Base-by-base conservation (phyloP, 2,888 invertebrate genomes). In the Spisula subtruncata region DNA sequence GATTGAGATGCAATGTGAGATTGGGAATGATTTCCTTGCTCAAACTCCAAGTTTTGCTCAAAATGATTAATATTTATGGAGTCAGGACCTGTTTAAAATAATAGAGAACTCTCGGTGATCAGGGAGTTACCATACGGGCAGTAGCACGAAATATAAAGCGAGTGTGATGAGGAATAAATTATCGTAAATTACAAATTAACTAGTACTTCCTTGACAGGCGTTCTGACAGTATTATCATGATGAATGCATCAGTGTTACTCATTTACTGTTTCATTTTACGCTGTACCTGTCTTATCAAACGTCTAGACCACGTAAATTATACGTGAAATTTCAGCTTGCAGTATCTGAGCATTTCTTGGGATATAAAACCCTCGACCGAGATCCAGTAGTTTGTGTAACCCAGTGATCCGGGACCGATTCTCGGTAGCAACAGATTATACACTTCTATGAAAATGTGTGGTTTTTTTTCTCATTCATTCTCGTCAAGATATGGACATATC, bases 171-270 rank as follows among this genome's bases (percentile, higher is more conserved):
- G 32, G 35, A 35, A 75, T 75, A 32, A 35, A 75, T 35, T 75
- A 75, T 75, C 16, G 18, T 75, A 75, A 75, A 71, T 32, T 71
- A 71, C 71, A 71, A 71, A 54, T 81, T 29, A 81, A 81, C 81
- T 81, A 6, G 51, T 83, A 66, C 66, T 83, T 83, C 83, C 66
- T 66, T 83, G 83, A 83, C 83, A 41, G 60, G 10, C 25, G 32
- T 6, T 35, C 83, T 83, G 83, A 66, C 83, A 35, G 46, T 46
- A 60, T 83, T 83, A 83, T 46, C 25, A 41, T 83, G 41, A 83
- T 83, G 46, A n/a, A 83, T 46, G 60, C 66, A 66, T 41, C n/a
- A 29, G 75, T 66, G 60, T 35, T 60, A 32, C 66, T 83, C 46
- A 66, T 83, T 35, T 66, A 14, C 75, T 75, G 35, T 32, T 75